Conservation (phyloP, 2,113 vertebrate genomes). For the Pygoscelis adeliae region DNA sequence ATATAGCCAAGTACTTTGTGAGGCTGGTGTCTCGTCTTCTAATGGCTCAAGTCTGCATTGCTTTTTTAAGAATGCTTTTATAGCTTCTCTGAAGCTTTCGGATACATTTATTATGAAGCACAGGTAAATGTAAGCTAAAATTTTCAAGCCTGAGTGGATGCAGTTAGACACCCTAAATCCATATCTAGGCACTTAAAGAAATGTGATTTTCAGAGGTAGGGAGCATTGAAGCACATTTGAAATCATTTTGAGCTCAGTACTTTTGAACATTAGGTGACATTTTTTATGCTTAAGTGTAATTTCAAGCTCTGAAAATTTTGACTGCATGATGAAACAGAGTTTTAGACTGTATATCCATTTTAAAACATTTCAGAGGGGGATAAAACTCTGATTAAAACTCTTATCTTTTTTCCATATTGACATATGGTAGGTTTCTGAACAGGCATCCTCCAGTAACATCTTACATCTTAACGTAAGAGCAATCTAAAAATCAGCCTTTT, state of each 20-base stretch:
- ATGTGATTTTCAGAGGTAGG: conserved; percentile 1
- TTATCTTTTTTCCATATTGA: background rate
- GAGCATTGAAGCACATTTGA: background rate
- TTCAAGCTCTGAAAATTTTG: conserved; percentile 35
- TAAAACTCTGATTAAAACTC: background rate
- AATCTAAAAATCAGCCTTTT: background rate
- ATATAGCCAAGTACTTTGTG: background rate
- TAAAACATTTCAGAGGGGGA: background rate
- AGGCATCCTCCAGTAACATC: background rate
- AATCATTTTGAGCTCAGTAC: background rate
- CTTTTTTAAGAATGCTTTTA: conserved; percentile 29
- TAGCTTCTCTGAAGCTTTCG: conserved; percentile 30
- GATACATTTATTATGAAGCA: conserved; percentile 43
- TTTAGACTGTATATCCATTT: background rate
- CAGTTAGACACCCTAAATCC: conserved; percentile 17
- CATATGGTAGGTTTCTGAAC: background rate
- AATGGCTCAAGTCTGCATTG: background rate
- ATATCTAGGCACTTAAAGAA: conserved; percentile 16
- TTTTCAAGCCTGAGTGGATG: conserved; percentile 27
- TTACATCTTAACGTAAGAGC: background rate
- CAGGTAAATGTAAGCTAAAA: conserved; percentile 30
- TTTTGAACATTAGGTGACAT: background rate
- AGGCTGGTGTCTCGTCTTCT: background rate
- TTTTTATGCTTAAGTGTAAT: conserved; percentile 26
- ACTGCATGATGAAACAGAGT: background rate